Evolutionary conservation across 2,888 invertebrate genomes (phyloP).

Genomic region (Oconnorella tubifera): DNA sequence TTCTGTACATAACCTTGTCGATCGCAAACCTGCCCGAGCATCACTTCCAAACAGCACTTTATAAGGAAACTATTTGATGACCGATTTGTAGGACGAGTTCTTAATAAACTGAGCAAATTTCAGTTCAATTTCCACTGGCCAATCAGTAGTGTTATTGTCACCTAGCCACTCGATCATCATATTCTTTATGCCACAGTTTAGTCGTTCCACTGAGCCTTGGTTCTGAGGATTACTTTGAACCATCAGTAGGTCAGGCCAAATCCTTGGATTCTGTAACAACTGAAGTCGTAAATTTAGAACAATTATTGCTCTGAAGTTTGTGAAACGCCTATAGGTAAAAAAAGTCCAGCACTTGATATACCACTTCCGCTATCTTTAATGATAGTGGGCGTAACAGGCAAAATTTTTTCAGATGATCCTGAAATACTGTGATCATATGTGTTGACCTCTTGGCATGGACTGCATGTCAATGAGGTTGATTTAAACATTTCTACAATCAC

Average conservation of each 20-base stretch:
- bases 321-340: background rate
- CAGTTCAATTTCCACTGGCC: conserved; percentile 1
- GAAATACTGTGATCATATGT: background rate
- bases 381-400: background rate
- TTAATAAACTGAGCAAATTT: background rate
- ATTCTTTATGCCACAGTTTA: conserved; percentile 6
- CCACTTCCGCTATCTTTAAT: background rate
- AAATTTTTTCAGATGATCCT: background rate
- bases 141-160: background rate
- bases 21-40: background rate
- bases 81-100: background rate
- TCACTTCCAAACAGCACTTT: background rate
- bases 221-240: conserved; percentile 1
- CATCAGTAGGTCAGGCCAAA: conserved; percentile 3
- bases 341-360: background rate
- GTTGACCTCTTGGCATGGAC: no score
- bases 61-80: background rate
- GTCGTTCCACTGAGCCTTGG: conserved; percentile 9
- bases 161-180: conserved; percentile 2
- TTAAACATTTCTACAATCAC: no score
- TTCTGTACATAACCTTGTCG: background rate
- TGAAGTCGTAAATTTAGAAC: background rate
- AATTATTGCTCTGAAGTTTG: background rate
- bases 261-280: background rate
- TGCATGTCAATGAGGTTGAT: no score